Evolutionary conservation across 2,113 vertebrate genomes (phyloP).

Genomic region (Neogale vison): DNA sequence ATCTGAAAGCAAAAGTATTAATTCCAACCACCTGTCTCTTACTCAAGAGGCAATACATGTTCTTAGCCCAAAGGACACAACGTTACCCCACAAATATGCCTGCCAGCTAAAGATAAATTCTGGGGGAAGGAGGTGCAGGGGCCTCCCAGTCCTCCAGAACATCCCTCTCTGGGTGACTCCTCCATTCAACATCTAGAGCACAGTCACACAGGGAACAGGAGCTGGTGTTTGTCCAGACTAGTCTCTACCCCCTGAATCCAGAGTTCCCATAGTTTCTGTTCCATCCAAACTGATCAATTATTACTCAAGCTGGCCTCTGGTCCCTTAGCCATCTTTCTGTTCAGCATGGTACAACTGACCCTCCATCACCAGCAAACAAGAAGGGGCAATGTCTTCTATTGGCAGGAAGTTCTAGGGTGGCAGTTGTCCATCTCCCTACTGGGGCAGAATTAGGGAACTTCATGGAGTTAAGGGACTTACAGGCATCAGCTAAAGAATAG

Average conservation of each 20-base stretch:
- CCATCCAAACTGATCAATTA: background rate
- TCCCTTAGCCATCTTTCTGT: background rate
- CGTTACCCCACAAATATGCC: background rate
- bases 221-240: background rate
- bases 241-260: background rate
- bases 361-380: background rate
- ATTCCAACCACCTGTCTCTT: background rate
- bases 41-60: background rate
- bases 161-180: background rate
- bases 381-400: background rate
- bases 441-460: background rate
- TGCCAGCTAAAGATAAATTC: background rate
- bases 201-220: too few species aligned
- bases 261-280: background rate
- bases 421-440: background rate
- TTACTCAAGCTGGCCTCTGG: background rate
- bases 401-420: background rate
- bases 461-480: background rate
- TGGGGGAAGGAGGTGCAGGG: background rate
- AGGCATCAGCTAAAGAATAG: background rate
- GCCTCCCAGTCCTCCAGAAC: background rate
- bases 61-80: background rate
- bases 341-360: background rate
- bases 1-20: background rate
- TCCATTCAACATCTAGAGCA: background rate